These are phyloP conservation scores for Adoxophyes honmai DNA, from an alignment of 1,140 invertebrate genomes.

Conservation along the genomic window DNA sequence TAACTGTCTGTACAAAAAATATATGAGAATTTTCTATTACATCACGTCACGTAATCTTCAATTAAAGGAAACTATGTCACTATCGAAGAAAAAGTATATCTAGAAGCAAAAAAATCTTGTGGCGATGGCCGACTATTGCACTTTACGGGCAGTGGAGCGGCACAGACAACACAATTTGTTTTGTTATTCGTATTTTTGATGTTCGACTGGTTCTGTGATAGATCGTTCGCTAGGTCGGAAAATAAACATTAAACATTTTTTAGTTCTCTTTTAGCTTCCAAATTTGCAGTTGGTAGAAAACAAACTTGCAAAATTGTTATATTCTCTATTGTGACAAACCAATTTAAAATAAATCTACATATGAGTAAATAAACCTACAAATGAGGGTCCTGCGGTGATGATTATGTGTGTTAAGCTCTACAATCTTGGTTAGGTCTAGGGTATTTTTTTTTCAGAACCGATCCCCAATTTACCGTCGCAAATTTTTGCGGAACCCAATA, in stretches of 20 bases:
- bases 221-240: slow-evolving; percentile 7
- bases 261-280: too few relatives aligned
- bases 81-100: slow-evolving; percentile 28
- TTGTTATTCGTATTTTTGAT: not conserved
- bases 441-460: too few relatives aligned
- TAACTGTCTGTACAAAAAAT: slow-evolving; percentile 19
- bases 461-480: too few relatives aligned
- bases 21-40: slow-evolving; percentile 39
- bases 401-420: too few relatives aligned
- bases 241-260: too few relatives aligned
- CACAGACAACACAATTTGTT: slow-evolving; percentile 2
- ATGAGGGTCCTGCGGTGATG: too few relatives aligned
- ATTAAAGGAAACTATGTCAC: slow-evolving; percentile 55
- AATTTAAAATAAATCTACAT: too few relatives aligned
- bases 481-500: not conserved
- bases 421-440: too few relatives aligned
- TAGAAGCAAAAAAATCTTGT: slow-evolving; percentile 9
- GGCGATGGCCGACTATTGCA: slow-evolving; percentile 2
- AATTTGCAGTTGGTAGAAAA: too few relatives aligned
- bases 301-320: too few relatives aligned
- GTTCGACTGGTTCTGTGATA: not conserved
- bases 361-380: too few relatives aligned
- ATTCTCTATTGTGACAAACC: too few relatives aligned
- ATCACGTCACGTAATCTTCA: slow-evolving; percentile 51
- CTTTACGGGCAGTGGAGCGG: slow-evolving; percentile 3